Evolutionary conservation across 64 coral and sea anemone genomes (phyloP).

Genomic region (Montipora cactus): DNA sequence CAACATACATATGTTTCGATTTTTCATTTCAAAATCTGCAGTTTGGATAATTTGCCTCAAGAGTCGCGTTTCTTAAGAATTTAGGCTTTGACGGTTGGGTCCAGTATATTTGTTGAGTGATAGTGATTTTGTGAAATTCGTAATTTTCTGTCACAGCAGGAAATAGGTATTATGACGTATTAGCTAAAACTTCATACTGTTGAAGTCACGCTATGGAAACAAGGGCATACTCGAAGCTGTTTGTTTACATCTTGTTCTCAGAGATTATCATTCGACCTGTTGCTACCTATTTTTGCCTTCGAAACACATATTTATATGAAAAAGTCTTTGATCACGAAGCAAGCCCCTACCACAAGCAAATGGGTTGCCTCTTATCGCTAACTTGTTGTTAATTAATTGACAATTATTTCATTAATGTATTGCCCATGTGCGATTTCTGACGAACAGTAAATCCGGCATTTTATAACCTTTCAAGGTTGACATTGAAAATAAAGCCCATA

Average conservation of each 20-base stretch:
- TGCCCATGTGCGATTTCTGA: neutral
- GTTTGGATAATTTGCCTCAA: too few relatives aligned
- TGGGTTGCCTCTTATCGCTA: neutral
- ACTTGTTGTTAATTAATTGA: conserved; percentile 1
- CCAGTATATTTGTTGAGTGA: too few relatives aligned
- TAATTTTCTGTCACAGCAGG: neutral
- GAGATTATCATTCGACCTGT: neutral
- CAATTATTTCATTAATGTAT: conserved; percentile 35
- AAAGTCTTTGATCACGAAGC: neutral
- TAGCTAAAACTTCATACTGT: neutral
- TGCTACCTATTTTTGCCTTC: neutral
- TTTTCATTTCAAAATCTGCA: neutral
- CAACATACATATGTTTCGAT: neutral
- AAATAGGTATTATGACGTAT: neutral
- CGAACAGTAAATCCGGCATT: conserved; percentile 1
- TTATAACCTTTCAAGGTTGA: neutral
- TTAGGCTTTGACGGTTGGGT: neutral
- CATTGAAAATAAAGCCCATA: neutral
- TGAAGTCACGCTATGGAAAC: conserved; percentile 17
- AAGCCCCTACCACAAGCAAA: neutral
- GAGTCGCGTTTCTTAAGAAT: too few relatives aligned
- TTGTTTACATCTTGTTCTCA: neutral
- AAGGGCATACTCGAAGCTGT: neutral
- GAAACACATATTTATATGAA: neutral
- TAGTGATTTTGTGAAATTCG: neutral